A percentile compares a stretch with the other conserved stretches of the same genome.
phyloP scores from a whole-genome alignment of 2,888 invertebrate genomes.

The Platycheirus rosarum region DNA sequence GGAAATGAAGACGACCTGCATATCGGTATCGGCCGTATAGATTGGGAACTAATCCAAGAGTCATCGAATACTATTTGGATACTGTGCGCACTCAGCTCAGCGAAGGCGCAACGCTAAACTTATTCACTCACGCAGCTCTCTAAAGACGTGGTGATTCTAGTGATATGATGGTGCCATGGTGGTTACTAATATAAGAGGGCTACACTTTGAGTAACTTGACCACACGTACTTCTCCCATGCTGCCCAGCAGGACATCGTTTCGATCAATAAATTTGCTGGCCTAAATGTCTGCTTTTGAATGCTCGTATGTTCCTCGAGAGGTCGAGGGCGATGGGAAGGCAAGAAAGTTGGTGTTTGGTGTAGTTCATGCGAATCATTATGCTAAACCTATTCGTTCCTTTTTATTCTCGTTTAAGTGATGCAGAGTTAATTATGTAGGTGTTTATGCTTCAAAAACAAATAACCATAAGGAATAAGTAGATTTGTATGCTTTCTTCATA shows the following conservation, averaged over 20 bases:
- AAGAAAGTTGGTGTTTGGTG: conserved; percentile 31
- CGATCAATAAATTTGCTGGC: conserved; percentile 81
- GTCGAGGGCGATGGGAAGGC: conserved; percentile 6
- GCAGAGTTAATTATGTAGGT: conserved; percentile 67
- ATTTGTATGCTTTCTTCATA: no score
- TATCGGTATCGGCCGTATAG: conserved; percentile 66
- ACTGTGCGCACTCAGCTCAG: conserved; percentile 46
- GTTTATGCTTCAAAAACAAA: conserved; percentile 56
- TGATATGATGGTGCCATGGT: conserved; percentile 57
- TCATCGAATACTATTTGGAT: conserved; percentile 67
- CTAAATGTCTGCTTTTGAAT: conserved; percentile 36
- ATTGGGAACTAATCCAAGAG: conserved; percentile 72
- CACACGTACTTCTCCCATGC: conserved; percentile 82
- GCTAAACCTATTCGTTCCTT: conserved; percentile 31
- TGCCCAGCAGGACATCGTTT: conserved; percentile 81
- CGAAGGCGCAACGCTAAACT: conserved; percentile 21
- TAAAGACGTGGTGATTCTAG: conserved; percentile 49
- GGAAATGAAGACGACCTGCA: conserved; percentile 72
- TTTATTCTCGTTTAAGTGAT: conserved; percentile 42
- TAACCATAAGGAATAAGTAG: no score
- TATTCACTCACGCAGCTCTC: conserved; percentile 66
- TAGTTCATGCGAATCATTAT: conserved; percentile 62
- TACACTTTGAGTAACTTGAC: conserved; percentile 78
- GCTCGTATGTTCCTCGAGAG: conserved; percentile 12
- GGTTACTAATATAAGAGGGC: conserved; percentile 60